Evolutionary conservation across 2,797 vertebrate species (phyloP), one percentile per base, ranked within the genome.

Genomic region (Craterocephalus amniculus): DNA sequence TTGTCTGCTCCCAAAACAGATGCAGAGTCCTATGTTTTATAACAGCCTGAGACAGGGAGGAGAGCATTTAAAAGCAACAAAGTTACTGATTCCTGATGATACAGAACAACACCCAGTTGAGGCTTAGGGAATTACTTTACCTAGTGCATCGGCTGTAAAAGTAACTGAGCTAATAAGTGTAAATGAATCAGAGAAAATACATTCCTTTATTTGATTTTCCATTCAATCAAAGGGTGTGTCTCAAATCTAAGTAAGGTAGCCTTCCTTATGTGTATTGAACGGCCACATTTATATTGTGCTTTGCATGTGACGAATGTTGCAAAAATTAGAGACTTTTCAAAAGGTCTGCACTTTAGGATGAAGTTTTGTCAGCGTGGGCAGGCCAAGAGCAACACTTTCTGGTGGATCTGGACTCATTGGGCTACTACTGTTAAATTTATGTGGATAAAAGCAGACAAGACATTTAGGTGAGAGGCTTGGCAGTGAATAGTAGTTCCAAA

Each of bases 1-100:
- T 77, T 77, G 66, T 88, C 61, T 83, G 74, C 60, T 80, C 63
- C 54, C 67, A 38, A 67, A 77, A 71, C 79, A 79, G 73, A 83
- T 74, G 78, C 67, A 54, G 60, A 63, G 77, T 36, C 67, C 70
- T 32, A 48, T 71, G 70, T 72, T 57, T 77, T 63, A 51, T 74
- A 74, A 49, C 69, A 63, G 75, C 22, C 54, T 63, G 66, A 63
- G 73, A 61, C 8, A 45, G 61, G 68, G 65, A 61, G 71, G 29
- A 70, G 26, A 2, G 48, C 63, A 55, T 79, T 62, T 70, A 45
- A 18, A 20, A n/a, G 18, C 43, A 45, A n/a, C 14, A 20, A 45
- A 45, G 7, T 18, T 45, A 43, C 40, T 6, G 40, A 4, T 18
- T 20, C 14, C 43, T 45, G 43, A 45, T 45, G 18, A 20, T 7